phyloP scores from a whole-genome alignment of 2,797 vertebrate genomes.

The Fundulus diaphanus region DNA sequence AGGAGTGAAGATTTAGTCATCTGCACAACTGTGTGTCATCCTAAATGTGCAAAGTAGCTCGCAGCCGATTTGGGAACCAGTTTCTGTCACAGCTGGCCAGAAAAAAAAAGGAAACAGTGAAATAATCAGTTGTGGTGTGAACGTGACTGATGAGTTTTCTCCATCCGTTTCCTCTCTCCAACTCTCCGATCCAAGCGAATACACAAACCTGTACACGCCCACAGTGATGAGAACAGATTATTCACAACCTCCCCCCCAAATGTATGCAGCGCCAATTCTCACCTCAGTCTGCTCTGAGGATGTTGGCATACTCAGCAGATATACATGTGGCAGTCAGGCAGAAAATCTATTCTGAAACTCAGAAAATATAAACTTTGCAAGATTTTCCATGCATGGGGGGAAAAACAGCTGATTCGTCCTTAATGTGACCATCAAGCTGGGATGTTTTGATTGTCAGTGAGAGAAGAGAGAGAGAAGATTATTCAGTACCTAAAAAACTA shows the following conservation, averaged over 20 bases:
- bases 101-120: neutral
- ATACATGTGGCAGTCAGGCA: neutral
- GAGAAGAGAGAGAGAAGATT: slow-evolving; percentile 17
- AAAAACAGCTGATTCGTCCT: slow-evolving; percentile 42
- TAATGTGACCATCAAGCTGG: slow-evolving; percentile 17
- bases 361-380: neutral
- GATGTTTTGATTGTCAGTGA: slow-evolving; percentile 33
- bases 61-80: neutral
- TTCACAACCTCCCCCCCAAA: neutral
- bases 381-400: slow-evolving; percentile 38
- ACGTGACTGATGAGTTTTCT: slow-evolving; percentile 15
- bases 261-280: slow-evolving; percentile 11
- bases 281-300: neutral
- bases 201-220: neutral
- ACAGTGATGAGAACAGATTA: neutral
- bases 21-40: slow-evolving; percentile 55
- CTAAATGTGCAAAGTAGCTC: slow-evolving; percentile 17
- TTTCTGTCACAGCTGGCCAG: neutral
- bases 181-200: slow-evolving; percentile 3
- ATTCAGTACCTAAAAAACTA: neutral
- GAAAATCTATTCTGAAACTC: slow-evolving; percentile 10
- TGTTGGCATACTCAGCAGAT: slow-evolving; percentile 4
- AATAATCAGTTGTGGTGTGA: slow-evolving; percentile 25
- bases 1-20: slow-evolving; percentile 47
- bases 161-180: slow-evolving; percentile 29